These are phyloP conservation scores for Enteromius radiatus DNA, from an alignment of 2,797 vertebrate species.

Conservation along the genomic window DNA sequence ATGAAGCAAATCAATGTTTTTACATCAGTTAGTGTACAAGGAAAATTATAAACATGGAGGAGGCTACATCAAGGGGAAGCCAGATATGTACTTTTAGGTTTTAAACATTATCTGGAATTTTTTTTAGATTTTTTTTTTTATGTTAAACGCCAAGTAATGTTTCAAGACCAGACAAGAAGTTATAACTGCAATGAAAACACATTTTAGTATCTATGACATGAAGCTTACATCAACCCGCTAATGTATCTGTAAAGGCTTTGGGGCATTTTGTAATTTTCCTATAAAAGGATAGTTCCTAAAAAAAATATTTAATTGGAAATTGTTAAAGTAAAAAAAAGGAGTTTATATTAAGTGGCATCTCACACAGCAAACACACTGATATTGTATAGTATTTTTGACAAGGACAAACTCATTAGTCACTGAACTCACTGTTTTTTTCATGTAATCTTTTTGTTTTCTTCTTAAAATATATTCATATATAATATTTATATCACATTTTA, in stretches of 20 bases:
- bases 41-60: neutral
- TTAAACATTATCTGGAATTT: neutral
- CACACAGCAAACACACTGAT: constrained; percentile 66
- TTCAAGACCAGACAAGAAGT: constrained; percentile 29
- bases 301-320: constrained; percentile 32
- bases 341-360: constrained; percentile 51
- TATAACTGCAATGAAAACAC: constrained; percentile 15
- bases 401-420: constrained; percentile 64
- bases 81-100: constrained; percentile 22
- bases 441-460: constrained; percentile 71
- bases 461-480: constrained; percentile 81
- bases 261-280: constrained; percentile 56
- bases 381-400: constrained; percentile 70
- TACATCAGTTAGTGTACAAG: constrained; percentile 1
- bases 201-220: constrained; percentile 17
- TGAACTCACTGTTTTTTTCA: constrained; percentile 68
- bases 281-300: constrained; percentile 42
- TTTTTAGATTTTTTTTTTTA: neutral
- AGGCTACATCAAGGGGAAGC: neutral
- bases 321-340: constrained; percentile 51
- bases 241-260: constrained; percentile 40
- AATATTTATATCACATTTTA: constrained; percentile 80
- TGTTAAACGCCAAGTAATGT: neutral
- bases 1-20: constrained; percentile 6
- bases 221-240: neutral